Evolutionary conservation across 2,888 invertebrate species (phyloP).

Genomic region (Acanthopleura granulata): DNA sequence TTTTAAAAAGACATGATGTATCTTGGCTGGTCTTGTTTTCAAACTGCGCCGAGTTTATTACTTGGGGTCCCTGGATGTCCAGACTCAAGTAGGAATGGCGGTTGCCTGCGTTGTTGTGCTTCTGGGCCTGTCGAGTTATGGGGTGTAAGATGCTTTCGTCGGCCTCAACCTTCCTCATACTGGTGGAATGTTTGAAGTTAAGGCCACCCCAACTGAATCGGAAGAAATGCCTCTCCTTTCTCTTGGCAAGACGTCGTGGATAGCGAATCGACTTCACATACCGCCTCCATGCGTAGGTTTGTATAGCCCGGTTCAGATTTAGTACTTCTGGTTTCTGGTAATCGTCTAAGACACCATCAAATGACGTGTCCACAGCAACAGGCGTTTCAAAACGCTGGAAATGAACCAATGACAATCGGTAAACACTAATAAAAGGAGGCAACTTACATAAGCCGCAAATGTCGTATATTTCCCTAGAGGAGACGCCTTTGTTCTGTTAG

Average conservation of each 20-base stretch:
- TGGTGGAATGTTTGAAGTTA: not conserved
- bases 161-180: not conserved
- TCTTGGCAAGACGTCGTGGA: not conserved
- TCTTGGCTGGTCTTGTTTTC: not conserved
- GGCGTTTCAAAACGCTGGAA: not conserved
- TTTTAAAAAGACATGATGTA: not conserved
- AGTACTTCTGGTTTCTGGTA: not conserved
- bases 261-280: not conserved
- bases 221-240: not conserved
- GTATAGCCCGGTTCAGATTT: not conserved
- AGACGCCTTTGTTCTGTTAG: too few species aligned
- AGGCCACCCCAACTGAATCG: not conserved
- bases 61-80: not conserved
- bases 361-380: not conserved
- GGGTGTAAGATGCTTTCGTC: not conserved
- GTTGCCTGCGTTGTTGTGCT: not conserved
- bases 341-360: not conserved
- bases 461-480: too few species aligned
- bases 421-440: too few species aligned
- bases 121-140: not conserved
- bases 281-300: not conserved
- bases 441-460: too few species aligned
- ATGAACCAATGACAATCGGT: too few species aligned
- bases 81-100: conserved; percentile 3
- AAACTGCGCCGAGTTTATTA: not conserved